Evolutionary conservation across 2,888 invertebrate genomes (phyloP), one percentile per base, ranked within the genome.

Genomic region (Scelioninae gen. 2): DNA sequence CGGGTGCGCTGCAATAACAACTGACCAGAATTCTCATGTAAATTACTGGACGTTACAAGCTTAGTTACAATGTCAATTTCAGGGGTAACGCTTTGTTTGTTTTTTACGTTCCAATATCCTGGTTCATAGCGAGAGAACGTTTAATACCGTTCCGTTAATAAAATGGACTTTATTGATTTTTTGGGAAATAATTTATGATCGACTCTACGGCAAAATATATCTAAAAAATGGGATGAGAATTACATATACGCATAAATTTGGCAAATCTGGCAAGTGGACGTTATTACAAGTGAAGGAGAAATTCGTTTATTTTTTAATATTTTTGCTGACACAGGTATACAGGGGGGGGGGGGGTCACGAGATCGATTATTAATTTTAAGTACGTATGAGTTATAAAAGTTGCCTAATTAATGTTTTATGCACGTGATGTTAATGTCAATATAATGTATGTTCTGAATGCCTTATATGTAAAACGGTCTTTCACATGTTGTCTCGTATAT

Each of bases 1-100:
- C 28, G n/a, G n/a, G 43, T 41, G 19, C 41, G 43, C 15, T 43
- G 63, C 33, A 31, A 52, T 63, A 63, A 63, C 50, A 52, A 50
- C 10, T 43, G 50, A n/a, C 50, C 7, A 19, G 25, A 13, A 53
- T 64, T 64, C 31, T 25, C 13, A 35, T 45, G 45, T 16, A 53
- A 64, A 45, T 53, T 52, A 35, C 35, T 53, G 45, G 52, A 2
- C 50, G n/a, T 31, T 43, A 16, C 18, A 18, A 22, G n/a, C 18
- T 39, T 50, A 41, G 39, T 61, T 50, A 61, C 31, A 13, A 50
- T 15, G 22, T 39, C 43, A 28, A 31, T 37, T 37, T 13, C 11
- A 19, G 53, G n/a, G 33, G 5, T 19, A 50, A n/a, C n/a, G 48
- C 39, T 22, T 28, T 22, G 22, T 15, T 52, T n/a, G 15, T 31